phyloP scores from a whole-genome alignment of 2,797 vertebrate genomes.

The Limnodromus scolopaceus region DNA sequence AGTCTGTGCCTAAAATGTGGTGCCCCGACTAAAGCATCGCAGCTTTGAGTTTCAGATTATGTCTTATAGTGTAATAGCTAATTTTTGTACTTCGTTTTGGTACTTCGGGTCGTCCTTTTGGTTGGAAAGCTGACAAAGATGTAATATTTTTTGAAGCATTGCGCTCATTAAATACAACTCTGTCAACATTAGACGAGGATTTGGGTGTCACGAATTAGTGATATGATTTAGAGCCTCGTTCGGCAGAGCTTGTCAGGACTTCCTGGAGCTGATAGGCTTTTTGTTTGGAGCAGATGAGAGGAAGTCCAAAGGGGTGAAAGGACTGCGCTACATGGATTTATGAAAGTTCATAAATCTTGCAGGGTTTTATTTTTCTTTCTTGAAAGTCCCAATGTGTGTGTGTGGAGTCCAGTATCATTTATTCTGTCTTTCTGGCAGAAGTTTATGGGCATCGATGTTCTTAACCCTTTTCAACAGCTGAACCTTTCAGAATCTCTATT shows the following conservation, averaged over 20 bases:
- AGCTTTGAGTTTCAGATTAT: background rate
- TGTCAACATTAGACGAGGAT: background rate
- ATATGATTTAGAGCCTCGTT: constrained; percentile 20
- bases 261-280: constrained; percentile 29
- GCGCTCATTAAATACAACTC: background rate
- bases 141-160: background rate
- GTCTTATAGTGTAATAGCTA: background rate
- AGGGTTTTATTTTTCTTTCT: constrained; percentile 28
- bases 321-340: background rate
- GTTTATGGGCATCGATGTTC: background rate
- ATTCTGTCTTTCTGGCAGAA: background rate
- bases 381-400: background rate
- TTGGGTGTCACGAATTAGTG: constrained; percentile 2
- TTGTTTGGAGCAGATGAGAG: constrained; percentile 38
- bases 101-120: background rate
- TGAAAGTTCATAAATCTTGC: constrained; percentile 19
- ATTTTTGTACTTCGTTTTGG: background rate
- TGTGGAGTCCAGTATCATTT: background rate
- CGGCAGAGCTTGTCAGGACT: constrained; percentile 42
- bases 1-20: background rate
- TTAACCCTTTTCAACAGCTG: background rate
- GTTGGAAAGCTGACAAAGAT: background rate
- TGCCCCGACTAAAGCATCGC: accelerated
- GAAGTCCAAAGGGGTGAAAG: constrained; percentile 30
- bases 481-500: background rate